phyloP scores from a whole-genome alignment of 2,888 invertebrate species.

The Steinernema carpocapsae region DNA sequence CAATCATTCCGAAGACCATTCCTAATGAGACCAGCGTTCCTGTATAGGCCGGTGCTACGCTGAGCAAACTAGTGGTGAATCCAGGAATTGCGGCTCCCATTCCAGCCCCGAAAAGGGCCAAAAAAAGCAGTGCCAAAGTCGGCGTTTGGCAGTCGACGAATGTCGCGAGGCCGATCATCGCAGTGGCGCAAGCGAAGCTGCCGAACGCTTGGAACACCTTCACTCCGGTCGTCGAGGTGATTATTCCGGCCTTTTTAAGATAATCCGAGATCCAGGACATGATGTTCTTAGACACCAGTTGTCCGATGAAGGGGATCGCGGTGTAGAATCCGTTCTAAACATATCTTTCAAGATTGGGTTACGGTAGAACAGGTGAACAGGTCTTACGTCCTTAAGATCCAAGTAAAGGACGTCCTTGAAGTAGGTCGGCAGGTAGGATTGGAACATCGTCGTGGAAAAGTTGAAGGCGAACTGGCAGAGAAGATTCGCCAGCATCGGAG shows the following conservation, averaged over 20 bases:
- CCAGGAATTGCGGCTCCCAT: constrained; percentile 44
- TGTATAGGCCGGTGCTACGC: constrained; percentile 45
- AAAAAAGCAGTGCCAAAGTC: constrained; percentile 45
- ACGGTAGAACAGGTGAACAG: background rate
- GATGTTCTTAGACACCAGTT: constrained; percentile 51
- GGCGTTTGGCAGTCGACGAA: constrained; percentile 52
- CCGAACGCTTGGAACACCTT: constrained; percentile 52
- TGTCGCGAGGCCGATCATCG: constrained; percentile 46
- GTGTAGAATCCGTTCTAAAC: constrained; percentile 59
- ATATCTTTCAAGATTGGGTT: too few relatives aligned
- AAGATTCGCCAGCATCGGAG: constrained; percentile 29
- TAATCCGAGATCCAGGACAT: constrained; percentile 55
- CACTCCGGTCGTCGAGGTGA: constrained; percentile 50
- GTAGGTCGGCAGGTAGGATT: constrained; percentile 59
- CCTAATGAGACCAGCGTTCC: constrained; percentile 42
- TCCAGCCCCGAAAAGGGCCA: constrained; percentile 46
- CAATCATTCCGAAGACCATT: constrained; percentile 41
- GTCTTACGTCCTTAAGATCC: constrained; percentile 39
- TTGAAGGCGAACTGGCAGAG: constrained; percentile 47
- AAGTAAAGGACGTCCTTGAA: constrained; percentile 54
- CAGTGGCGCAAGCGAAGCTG: constrained; percentile 46
- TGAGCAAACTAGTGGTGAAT: constrained; percentile 48
- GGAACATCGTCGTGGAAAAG: constrained; percentile 53
- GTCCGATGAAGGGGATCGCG: constrained; percentile 54
- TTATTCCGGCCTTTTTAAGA: constrained; percentile 46